These are phyloP conservation scores for Agonum fuliginosum DNA, from an alignment of 2,888 invertebrate species.

Conservation along the genomic window DNA sequence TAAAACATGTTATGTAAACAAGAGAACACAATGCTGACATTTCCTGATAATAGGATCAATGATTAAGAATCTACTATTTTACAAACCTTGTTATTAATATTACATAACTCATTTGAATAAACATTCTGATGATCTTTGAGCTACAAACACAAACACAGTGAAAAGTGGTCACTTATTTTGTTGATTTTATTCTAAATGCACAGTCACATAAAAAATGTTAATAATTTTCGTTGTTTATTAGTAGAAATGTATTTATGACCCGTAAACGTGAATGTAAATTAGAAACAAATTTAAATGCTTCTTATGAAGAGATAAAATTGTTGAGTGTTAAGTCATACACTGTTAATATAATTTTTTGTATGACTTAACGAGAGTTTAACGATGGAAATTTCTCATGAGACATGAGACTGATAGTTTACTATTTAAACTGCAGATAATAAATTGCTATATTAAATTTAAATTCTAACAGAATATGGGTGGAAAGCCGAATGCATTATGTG, in stretches of 20 bases:
- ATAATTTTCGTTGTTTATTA: not conserved
- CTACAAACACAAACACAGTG: not conserved
- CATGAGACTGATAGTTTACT: too few relatives aligned
- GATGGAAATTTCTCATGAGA: too few relatives aligned
- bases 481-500: too few relatives aligned
- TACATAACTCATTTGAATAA: constrained; percentile 32
- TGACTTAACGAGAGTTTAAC: too few relatives aligned
- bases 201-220: not conserved
- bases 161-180: not conserved
- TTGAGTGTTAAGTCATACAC: too few relatives aligned
- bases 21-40: constrained; percentile 12
- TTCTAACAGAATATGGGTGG: too few relatives aligned
- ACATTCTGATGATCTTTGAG: not conserved
- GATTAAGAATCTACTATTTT: constrained; percentile 4
- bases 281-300: constrained; percentile 10
- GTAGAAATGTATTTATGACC: not conserved
- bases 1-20: constrained; percentile 33
- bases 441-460: too few relatives aligned
- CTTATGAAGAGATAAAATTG: not conserved
- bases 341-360: too few relatives aligned
- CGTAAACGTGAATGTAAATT: not conserved
- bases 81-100: constrained; percentile 16
- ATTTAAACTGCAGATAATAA: too few relatives aligned
- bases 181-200: too few relatives aligned
- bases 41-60: constrained; percentile 31